Conservation (phyloP, 2,797 vertebrate genomes). For the Micrastur ruficollis region DNA sequence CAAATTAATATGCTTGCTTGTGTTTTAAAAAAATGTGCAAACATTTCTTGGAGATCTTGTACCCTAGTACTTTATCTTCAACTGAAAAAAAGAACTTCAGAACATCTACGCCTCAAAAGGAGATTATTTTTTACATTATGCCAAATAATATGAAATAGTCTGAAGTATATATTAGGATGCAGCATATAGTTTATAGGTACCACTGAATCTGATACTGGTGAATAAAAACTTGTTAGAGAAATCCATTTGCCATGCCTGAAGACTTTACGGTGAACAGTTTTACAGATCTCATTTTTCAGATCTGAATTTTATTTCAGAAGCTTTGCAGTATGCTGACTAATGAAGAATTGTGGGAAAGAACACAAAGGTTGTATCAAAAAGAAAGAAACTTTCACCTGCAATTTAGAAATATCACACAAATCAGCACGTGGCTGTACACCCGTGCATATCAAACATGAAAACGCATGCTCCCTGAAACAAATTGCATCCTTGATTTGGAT, state of each 20-base stretch:
- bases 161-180: slow-evolving; percentile 27
- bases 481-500: slow-evolving; percentile 51
- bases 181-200: slow-evolving; percentile 24
- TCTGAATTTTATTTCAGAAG: slow-evolving; percentile 61
- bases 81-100: neutral
- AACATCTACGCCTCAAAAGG: neutral
- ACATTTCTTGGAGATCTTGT: neutral
- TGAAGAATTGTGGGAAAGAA: slow-evolving; percentile 33
- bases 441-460: neutral
- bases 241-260: slow-evolving; percentile 57
- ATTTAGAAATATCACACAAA: neutral
- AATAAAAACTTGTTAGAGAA: slow-evolving; percentile 66
- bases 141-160: neutral
- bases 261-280: slow-evolving; percentile 55
- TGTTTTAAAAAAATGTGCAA: neutral
- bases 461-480: neutral
- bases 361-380: neutral
- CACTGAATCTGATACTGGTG: slow-evolving; percentile 53
- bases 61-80: neutral
- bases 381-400: neutral
- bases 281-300: slow-evolving; percentile 69
- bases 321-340: slow-evolving; percentile 42
- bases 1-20: neutral
- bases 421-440: neutral
- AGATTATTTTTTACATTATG: slow-evolving; percentile 19